Percentiles rank a stretch among this genome's conserved stretches.
phyloP scores from a whole-genome alignment of 2,113 vertebrate species.

The Geococcyx californianus region DNA sequence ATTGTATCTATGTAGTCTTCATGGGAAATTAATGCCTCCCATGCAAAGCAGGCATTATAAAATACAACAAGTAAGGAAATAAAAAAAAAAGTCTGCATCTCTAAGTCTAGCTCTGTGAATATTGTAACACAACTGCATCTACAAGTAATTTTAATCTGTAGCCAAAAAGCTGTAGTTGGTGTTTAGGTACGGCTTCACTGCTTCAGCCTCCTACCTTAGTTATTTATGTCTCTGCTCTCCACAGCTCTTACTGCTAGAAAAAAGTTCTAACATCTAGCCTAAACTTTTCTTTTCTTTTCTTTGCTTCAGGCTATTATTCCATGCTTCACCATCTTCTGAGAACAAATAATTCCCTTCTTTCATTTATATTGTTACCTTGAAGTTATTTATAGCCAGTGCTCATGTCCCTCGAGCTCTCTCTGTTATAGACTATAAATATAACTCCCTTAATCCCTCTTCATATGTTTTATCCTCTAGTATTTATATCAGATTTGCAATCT shows the following conservation, averaged over 20 bases:
- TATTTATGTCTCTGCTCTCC: constrained; percentile 22
- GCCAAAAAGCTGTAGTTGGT: neutral
- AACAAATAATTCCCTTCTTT: constrained; percentile 69
- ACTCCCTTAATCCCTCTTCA: constrained; percentile 60
- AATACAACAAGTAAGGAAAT: neutral
- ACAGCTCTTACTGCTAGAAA: neutral
- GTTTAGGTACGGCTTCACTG: neutral
- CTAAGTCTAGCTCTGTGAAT: neutral
- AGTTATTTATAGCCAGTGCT: constrained; percentile 69
- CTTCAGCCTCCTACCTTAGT: neutral
- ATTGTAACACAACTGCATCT: neutral
- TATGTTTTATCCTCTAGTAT: constrained; percentile 54
- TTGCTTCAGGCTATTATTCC: constrained; percentile 39
- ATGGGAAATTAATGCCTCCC: neutral
- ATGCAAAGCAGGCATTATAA: neutral
- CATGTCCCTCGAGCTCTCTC: constrained; percentile 33
- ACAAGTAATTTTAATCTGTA: neutral
- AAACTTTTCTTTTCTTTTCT: constrained; percentile 25
- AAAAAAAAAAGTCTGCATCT: neutral
- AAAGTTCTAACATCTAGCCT: constrained; percentile 19
- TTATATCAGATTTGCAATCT: constrained; percentile 41
- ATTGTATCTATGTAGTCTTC: neutral
- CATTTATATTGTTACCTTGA: constrained; percentile 70
- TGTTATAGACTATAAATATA: constrained; percentile 66
- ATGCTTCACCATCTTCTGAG: constrained; percentile 41